Conservation (phyloP, 2,888 invertebrate genomes). For the Chydorus sphaericus region DNA sequence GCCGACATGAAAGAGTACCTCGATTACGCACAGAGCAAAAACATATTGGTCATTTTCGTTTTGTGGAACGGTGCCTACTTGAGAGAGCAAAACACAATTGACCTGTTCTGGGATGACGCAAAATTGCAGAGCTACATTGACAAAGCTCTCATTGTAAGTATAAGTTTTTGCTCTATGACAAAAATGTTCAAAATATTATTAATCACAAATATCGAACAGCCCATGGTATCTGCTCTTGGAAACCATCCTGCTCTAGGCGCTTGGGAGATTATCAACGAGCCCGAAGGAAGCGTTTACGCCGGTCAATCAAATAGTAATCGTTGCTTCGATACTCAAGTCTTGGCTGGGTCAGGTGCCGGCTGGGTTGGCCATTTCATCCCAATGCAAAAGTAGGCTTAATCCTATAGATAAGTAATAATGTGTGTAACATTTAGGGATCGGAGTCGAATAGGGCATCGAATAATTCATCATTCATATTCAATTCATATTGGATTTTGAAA, state of each 20-base stretch:
- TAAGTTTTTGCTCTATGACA: background rate
- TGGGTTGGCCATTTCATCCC: slow-evolving; percentile 21
- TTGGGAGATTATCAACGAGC: slow-evolving; percentile 25
- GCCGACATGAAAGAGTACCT: slow-evolving; percentile 21
- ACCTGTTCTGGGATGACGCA: slow-evolving; percentile 22
- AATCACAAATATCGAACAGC: slow-evolving; percentile 15
- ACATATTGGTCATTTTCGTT: slow-evolving; percentile 22
- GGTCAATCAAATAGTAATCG: slow-evolving; percentile 18
- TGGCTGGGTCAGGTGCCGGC: slow-evolving; percentile 21
- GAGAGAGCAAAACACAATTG: slow-evolving; percentile 20
- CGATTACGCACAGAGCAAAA: slow-evolving; percentile 20
- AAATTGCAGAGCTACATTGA: slow-evolving; percentile 23
- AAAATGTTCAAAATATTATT: background rate
- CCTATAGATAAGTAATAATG: background rate
- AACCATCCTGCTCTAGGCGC: slow-evolving; percentile 23
- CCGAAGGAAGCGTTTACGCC: slow-evolving; percentile 23
- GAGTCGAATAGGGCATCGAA: no score
- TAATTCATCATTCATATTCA: no score
- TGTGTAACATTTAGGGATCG: background rate
- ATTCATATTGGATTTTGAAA: no score
- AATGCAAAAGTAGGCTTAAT: slow-evolving; percentile 11
- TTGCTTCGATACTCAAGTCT: slow-evolving; percentile 21
- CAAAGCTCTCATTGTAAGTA: slow-evolving; percentile 23
- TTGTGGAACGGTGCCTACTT: slow-evolving; percentile 25
- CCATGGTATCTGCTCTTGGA: slow-evolving; percentile 20